phyloP scores from a whole-genome alignment of 2,797 vertebrate species.

The Rallus crepitans region DNA sequence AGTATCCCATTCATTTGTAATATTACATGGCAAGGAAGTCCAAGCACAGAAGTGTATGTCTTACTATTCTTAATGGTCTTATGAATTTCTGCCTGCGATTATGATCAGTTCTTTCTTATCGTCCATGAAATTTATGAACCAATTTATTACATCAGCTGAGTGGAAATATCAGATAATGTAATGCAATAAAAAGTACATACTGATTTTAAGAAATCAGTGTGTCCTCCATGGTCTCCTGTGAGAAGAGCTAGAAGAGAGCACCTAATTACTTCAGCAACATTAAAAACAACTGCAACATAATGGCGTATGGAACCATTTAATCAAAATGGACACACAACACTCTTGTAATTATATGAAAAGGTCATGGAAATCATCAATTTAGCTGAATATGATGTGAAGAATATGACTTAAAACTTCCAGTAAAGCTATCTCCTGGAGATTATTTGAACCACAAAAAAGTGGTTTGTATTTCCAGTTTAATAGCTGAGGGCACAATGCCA shows the following conservation, averaged over 20 bases:
- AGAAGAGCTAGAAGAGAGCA: not conserved
- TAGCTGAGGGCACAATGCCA: slow-evolving; percentile 59
- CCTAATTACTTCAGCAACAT: slow-evolving; percentile 38
- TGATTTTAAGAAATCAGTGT: slow-evolving; percentile 31
- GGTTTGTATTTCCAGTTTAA: slow-evolving; percentile 75
- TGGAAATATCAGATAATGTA: slow-evolving; percentile 32
- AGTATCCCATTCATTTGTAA: slow-evolving; percentile 9
- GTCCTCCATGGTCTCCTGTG: not conserved
- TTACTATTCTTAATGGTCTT: slow-evolving; percentile 32
- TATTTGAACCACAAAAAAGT: slow-evolving; percentile 73
- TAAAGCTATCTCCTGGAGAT: slow-evolving; percentile 78
- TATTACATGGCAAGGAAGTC: not conserved
- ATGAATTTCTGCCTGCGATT: slow-evolving; percentile 10
- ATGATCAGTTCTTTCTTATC: not conserved
- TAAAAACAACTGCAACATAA: slow-evolving; percentile 49
- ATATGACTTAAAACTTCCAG: slow-evolving; percentile 77
- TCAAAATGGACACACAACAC: slow-evolving; percentile 68
- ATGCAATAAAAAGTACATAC: not conserved
- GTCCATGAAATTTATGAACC: slow-evolving; percentile 22
- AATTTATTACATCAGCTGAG: slow-evolving; percentile 33
- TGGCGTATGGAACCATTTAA: slow-evolving; percentile 57
- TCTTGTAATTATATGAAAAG: slow-evolving; percentile 72
- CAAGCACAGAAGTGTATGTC: not conserved
- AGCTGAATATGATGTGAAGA: slow-evolving; percentile 67
- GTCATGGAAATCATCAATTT: slow-evolving; percentile 73